These are phyloP conservation scores for Peromyscus leucopus DNA, from an alignment of 2,113 vertebrate genomes.

Conservation along the genomic window DNA sequence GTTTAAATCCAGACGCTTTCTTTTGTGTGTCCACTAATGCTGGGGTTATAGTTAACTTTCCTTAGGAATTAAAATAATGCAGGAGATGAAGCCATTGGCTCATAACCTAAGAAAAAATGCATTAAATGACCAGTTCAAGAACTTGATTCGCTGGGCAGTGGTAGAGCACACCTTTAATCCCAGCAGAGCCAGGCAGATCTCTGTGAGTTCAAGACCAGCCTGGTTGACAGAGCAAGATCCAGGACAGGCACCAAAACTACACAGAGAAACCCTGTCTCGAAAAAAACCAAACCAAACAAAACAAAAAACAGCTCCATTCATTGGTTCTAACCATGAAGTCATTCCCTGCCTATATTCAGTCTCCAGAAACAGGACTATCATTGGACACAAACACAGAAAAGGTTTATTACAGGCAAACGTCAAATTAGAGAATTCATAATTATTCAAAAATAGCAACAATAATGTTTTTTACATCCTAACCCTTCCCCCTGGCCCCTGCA, in stretches of 20 bases:
- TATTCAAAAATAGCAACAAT: conserved; percentile 24
- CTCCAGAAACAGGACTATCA: conserved; percentile 41
- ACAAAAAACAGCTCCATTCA: background rate
- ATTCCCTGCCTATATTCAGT: background rate
- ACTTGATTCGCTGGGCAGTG: background rate
- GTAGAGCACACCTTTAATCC: too few relatives aligned
- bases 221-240: too few relatives aligned
- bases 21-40: background rate
- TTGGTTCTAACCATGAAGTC: background rate
- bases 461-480: background rate
- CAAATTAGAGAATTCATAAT: background rate
- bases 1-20: background rate
- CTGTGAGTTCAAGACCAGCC: too few relatives aligned
- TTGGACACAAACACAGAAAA: background rate
- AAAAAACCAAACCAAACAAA: too few relatives aligned
- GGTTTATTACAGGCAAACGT: background rate
- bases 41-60: background rate
- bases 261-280: too few relatives aligned
- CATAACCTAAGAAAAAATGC: background rate
- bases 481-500: fast-evolving
- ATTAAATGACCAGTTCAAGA: background rate
- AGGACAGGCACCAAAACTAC: too few relatives aligned
- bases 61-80: conserved; percentile 26
- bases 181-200: too few relatives aligned
- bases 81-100: background rate